Base-by-base conservation (phyloP, 2,888 invertebrate species). In the Xestoiulus laeticollis region DNA sequence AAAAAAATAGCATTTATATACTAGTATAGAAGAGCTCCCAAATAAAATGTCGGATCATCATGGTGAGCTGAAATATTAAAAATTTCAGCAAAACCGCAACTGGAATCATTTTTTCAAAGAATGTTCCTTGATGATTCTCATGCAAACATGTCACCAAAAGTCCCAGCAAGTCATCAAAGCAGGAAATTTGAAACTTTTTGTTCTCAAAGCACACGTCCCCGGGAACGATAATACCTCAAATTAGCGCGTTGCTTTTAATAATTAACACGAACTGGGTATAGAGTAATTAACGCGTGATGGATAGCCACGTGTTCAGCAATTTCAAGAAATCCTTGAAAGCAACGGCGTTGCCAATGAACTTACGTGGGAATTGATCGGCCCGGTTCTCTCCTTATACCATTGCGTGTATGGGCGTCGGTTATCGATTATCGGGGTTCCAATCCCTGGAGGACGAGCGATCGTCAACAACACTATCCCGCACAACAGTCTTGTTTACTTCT, bases 361-460 rank as follows among this genome's bases (percentile, higher is more conserved):
- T 59, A 59, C 59, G 16, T 59, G 59, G 59, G 59, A 59, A 59
- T 59, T 59, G 59, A 59, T 59, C n/a, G 19, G n/a, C 1, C 19
- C 38, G 3, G 38, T 12, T n/a, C 59, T 59, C 5, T 59, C n/a
- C 59, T 59, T 19, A 6, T 6, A 5, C 59, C 59, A n/a, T 59
- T 5, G 59, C 59, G 59, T 59, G 59, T 3, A 1, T 59, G 3
- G 1, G 16, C 19, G 59, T n/a, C 59, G 59, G n/a, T n/a, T 59
- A 59, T 59, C 59, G 59, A 59, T 59, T 59, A 59, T 59, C 59
- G 59, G 59, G 5, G 59, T 59, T 59, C 59, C 59, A n/a, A 59
- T 59, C 59, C 59, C 19, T n/a, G n/a, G 19, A n/a, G 19, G 59
- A n/a, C 59, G 59, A 19, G n/a, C 2, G n/a, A 59, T 59, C 59